A percentile compares a stretch with the other conserved stretches of the same genome.
Conservation (phyloP, 2,797 vertebrate species). For the Phylloscopus collybita region DNA sequence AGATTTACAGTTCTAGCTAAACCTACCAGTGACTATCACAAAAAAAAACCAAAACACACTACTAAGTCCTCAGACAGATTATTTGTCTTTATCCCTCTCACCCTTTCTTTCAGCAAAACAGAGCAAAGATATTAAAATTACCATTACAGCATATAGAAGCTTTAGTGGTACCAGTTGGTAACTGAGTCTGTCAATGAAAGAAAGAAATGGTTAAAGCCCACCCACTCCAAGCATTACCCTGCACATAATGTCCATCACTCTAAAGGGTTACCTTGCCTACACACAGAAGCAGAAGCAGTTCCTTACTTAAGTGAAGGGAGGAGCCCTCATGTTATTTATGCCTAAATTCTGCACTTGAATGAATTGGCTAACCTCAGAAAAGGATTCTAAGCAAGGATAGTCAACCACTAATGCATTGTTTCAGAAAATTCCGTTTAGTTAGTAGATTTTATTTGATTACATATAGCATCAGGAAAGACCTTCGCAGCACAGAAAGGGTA, state of each 20-base stretch:
- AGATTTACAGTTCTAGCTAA: conserved; percentile 54
- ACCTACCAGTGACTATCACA: conserved; percentile 59
- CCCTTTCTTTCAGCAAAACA: background rate
- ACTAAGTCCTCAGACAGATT: background rate
- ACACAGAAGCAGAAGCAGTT: background rate
- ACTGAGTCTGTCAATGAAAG: background rate
- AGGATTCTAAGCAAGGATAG: background rate
- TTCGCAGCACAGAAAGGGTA: background rate
- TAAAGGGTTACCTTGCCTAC: background rate
- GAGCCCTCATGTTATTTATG: background rate
- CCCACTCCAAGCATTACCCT: background rate
- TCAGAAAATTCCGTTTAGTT: background rate
- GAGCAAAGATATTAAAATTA: background rate
- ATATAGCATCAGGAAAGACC: background rate
- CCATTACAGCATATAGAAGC: background rate
- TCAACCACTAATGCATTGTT: background rate
- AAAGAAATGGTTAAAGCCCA: background rate
- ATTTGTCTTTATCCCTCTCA: background rate
- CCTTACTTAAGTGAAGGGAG: background rate
- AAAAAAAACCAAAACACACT: background rate
- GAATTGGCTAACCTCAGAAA: background rate
- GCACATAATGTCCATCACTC: background rate
- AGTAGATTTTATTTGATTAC: background rate
- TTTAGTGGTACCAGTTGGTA: background rate
- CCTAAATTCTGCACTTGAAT: background rate